Evolutionary conservation across 2,797 vertebrate species (phyloP).

Genomic region (Nasua narica): DNA sequence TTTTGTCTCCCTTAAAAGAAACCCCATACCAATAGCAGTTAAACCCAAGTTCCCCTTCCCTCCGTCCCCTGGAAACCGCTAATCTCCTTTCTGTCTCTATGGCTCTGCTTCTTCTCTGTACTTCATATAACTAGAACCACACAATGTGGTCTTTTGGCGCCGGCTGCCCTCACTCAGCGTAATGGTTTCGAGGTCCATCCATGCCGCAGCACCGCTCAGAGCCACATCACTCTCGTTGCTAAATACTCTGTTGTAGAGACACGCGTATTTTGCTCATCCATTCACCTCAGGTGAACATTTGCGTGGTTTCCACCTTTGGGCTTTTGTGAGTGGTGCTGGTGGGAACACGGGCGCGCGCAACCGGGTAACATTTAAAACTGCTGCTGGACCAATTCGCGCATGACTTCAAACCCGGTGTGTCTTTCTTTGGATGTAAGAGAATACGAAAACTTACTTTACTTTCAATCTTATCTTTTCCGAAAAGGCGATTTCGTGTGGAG

Average conservation of each 20-base stretch:
- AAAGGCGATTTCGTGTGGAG: not conserved
- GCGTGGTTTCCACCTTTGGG: no score
- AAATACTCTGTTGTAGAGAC: not conserved
- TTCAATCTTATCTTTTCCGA: not conserved
- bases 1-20: slow-evolving; percentile 2
- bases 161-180: not conserved
- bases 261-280: not conserved
- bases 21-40: not conserved
- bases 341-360: accelerated
- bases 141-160: not conserved
- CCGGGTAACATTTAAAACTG: not conserved
- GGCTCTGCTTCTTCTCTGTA: not conserved
- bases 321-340: not conserved
- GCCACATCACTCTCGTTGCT: not conserved
- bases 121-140: not conserved
- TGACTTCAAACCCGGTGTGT: not conserved
- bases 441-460: not conserved
- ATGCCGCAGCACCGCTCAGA: accelerated
- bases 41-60: not conserved
- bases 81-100: not conserved
- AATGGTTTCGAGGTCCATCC: not conserved
- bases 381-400: not conserved
- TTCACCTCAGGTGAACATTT: not conserved
- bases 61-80: not conserved
- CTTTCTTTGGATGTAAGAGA: not conserved